Evolutionary conservation across 2,113 vertebrate genomes (phyloP).

Genomic region (Oncorhynchus keta): DNA sequence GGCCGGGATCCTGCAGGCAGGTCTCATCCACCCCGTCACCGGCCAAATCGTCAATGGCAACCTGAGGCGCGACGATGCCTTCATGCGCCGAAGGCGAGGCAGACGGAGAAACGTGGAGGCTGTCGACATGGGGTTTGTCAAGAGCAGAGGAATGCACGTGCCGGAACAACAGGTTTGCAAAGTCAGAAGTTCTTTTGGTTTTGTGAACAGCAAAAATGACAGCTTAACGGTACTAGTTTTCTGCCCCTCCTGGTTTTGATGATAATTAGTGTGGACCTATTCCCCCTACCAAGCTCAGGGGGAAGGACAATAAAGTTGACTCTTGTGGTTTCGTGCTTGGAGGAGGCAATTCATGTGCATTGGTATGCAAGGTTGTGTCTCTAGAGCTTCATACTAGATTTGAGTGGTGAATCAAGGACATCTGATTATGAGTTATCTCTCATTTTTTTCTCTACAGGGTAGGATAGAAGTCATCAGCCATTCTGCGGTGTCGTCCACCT

Average conservation of each 20-base stretch:
- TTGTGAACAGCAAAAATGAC: background rate
- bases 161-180: slow-evolving; percentile 80
- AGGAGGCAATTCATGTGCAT: no score
- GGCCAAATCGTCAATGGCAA: slow-evolving; percentile 95
- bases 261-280: no score
- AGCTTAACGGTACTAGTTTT: background rate
- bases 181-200: background rate
- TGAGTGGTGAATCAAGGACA: no score
- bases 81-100: slow-evolving; percentile 86
- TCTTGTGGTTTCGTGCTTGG: no score
- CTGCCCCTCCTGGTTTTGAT: no score
- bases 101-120: slow-evolving; percentile 94
- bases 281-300: no score
- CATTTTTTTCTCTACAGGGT: slow-evolving; percentile 63
- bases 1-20: slow-evolving; percentile 94
- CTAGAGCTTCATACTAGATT: no score
- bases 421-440: background rate
- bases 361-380: no score
- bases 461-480: slow-evolving; percentile 81
- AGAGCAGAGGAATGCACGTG: slow-evolving; percentile 83
- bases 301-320: no score
- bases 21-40: slow-evolving; percentile 94
- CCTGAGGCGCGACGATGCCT: slow-evolving; percentile 88
- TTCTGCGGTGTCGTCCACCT: slow-evolving; percentile 68
- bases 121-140: slow-evolving; percentile 90